These are phyloP conservation scores for Echiichthys vipera DNA, from an alignment of 2,797 vertebrate species.

Conservation along the genomic window DNA sequence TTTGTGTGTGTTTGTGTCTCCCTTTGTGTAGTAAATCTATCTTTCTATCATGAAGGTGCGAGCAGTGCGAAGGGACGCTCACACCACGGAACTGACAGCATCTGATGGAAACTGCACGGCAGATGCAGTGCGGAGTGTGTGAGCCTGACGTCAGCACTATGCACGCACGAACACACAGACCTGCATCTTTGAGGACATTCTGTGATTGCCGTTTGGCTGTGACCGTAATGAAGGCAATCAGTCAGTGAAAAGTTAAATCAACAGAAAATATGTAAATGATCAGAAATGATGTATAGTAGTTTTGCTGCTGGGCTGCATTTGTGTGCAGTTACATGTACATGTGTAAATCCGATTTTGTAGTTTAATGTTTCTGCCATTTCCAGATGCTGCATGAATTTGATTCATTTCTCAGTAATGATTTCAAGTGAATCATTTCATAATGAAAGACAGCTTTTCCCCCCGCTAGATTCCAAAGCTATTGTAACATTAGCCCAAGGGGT, in stretches of 20 bases:
- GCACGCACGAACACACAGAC: background rate
- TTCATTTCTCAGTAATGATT: background rate
- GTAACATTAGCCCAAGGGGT: background rate
- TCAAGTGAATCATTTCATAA: background rate
- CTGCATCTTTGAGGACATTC: background rate
- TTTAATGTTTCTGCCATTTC: background rate
- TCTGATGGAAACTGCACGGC: constrained; percentile 6
- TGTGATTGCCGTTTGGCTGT: constrained; percentile 12
- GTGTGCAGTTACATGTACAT: background rate
- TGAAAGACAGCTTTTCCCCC: background rate
- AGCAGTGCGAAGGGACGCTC: background rate
- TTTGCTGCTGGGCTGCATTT: background rate
- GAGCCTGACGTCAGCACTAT: background rate
- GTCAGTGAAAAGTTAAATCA: background rate
- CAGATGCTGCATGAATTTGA: background rate
- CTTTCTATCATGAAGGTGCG: constrained; percentile 1
- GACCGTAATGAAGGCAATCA: constrained; percentile 14
- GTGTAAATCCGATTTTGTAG: background rate
- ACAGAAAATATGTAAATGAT: constrained; percentile 20
- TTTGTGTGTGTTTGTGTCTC: constrained; percentile 25
- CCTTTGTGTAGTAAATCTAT: constrained; percentile 29
- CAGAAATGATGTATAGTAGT: background rate
- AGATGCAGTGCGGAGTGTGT: background rate
- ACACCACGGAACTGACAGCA: background rate
- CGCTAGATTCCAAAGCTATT: no score